phyloP scores from a whole-genome alignment of 2,888 invertebrate species.

The Aphelenchoides bicaudatus region DNA sequence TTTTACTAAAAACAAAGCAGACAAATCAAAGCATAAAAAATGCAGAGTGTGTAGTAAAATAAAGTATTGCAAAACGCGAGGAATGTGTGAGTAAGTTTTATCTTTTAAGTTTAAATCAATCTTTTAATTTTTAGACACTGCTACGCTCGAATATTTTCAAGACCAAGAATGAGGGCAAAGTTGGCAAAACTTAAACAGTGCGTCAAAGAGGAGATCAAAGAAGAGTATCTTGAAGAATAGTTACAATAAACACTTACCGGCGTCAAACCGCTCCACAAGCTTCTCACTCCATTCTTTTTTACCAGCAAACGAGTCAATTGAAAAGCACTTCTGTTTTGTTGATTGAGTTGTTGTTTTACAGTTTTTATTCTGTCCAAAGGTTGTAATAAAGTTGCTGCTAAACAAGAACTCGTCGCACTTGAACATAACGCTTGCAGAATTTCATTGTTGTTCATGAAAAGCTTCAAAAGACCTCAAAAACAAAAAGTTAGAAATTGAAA shows the following conservation, averaged over 20 bases:
- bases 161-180: too few relatives aligned
- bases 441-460: background rate
- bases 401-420: too few relatives aligned
- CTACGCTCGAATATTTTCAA: too few relatives aligned
- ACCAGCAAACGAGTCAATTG: background rate
- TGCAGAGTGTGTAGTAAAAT: too few relatives aligned
- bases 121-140: too few relatives aligned
- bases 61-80: too few relatives aligned
- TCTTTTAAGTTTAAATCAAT: too few relatives aligned
- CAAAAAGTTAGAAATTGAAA: too few relatives aligned
- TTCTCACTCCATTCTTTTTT: constrained; percentile 23
- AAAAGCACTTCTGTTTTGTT: background rate
- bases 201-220: background rate
- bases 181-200: too few relatives aligned
- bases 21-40: background rate
- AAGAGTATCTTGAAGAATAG: background rate
- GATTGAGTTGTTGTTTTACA: constrained; percentile 26
- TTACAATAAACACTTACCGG: constrained; percentile 24
- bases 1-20: constrained; percentile 3
- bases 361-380: constrained; percentile 35
- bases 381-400: constrained; percentile 27
- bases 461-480: background rate
- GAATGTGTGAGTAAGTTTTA: too few relatives aligned
- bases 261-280: constrained; percentile 31
- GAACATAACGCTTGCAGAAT: too few relatives aligned